Evolutionary conservation across 1,140 invertebrate species (phyloP).

Genomic region (Meloidogyne chitwoodi): DNA sequence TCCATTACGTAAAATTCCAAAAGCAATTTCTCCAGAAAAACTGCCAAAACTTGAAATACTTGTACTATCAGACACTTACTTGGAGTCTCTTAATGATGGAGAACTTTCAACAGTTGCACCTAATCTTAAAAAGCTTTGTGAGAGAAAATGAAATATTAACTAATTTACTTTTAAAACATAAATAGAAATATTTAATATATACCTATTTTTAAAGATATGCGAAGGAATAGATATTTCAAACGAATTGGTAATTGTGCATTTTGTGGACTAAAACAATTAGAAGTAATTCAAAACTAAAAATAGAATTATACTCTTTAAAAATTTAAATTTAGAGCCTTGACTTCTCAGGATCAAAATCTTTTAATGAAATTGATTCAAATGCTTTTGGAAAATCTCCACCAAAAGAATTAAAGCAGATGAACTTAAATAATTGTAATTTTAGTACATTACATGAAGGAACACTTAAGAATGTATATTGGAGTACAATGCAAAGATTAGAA

Average conservation of each 20-base stretch:
- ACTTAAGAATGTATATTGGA: conserved; percentile 7
- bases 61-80: not conserved
- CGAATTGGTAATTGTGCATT: conserved; percentile 10
- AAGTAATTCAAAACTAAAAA: conserved; percentile 1
- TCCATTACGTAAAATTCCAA: not conserved
- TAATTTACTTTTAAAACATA: no score
- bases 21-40: not conserved
- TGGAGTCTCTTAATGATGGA: not conserved
- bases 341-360: conserved; percentile 7
- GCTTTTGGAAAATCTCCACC: conserved; percentile 12
- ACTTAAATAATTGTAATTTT: conserved; percentile 15
- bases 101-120: not conserved
- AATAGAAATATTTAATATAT: not conserved
- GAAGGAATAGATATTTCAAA: conserved; percentile 3
- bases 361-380: not conserved
- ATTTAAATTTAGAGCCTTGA: conserved; percentile 8
- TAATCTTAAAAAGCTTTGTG: not conserved
- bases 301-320: not conserved
- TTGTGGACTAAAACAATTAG: conserved; percentile 7
- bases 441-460: conserved; percentile 5
- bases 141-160: not conserved
- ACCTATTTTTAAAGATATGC: not conserved
- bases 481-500: not conserved
- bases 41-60: not conserved
- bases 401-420: not conserved